phyloP scores from a whole-genome alignment of 2,113 vertebrate genomes.

The Polyodon spathula region DNA sequence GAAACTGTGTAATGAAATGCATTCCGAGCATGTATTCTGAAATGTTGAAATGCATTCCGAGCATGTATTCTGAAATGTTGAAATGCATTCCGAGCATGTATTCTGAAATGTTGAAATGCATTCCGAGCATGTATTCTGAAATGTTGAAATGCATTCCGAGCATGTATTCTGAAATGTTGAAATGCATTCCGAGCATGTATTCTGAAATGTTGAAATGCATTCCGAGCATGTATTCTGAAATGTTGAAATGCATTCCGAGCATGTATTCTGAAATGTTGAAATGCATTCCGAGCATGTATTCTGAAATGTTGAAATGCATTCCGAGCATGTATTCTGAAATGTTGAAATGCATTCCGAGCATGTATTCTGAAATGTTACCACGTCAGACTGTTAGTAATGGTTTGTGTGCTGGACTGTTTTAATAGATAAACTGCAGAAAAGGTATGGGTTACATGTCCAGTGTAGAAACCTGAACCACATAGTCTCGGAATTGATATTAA shows the following conservation, averaged over 20 bases:
- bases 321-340: conserved; percentile 44
- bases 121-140: too few species aligned
- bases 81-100: too few species aligned
- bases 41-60: conserved; percentile 47
- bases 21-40: too few species aligned
- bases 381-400: conserved; percentile 43
- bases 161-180: conserved; percentile 56
- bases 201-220: too few species aligned
- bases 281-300: conserved; percentile 57
- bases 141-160: conserved; percentile 50
- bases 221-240: conserved; percentile 59
- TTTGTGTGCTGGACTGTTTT: conserved; percentile 27
- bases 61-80: too few species aligned
- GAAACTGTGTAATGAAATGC: conserved; percentile 42
- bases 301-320: conserved; percentile 49
- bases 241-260: conserved; percentile 39
- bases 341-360: conserved; percentile 38
- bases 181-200: conserved; percentile 33
- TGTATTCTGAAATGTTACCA: conserved; percentile 57
- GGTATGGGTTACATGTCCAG: too few species aligned
- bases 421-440: too few species aligned
- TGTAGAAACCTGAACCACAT: too few species aligned
- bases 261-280: too few species aligned
- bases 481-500: too few species aligned
- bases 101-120: too few species aligned